These are phyloP conservation scores for Petrolisthes manimaculis DNA, from an alignment of 2,888 invertebrate genomes.

Conservation along the genomic window DNA sequence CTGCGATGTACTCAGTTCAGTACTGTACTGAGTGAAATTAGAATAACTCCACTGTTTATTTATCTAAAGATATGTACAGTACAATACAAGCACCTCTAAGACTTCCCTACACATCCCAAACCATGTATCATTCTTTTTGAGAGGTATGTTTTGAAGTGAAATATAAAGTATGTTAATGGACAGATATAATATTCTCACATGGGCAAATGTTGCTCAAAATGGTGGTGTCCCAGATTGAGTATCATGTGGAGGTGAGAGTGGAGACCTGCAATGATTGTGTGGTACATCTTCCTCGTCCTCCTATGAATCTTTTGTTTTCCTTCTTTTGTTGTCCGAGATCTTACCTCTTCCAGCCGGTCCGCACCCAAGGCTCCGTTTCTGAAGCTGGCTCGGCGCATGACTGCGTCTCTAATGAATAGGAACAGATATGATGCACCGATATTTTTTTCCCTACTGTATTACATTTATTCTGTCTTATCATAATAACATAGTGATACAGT, in stretches of 20 bases:
- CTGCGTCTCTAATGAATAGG: conserved; percentile 45
- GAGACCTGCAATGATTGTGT: conserved; percentile 31
- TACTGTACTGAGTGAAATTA: not conserved
- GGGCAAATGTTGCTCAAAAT: conserved; percentile 16
- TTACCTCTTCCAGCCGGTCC: not conserved
- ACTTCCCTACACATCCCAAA: not conserved
- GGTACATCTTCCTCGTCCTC: conserved; percentile 12
- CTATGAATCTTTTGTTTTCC: not conserved
- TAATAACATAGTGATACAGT: not conserved
- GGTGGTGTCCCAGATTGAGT: not conserved
- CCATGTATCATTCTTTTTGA: not conserved
- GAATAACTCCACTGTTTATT: not conserved
- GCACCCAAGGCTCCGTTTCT: conserved; percentile 41
- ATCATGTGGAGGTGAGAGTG: conserved; percentile 26
- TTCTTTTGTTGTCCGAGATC: conserved; percentile 21
- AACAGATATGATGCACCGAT: not conserved
- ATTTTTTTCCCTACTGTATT: no score
- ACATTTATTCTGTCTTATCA: no score
- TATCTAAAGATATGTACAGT: not conserved
- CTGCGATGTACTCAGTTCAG: not conserved
- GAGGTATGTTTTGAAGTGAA: not conserved
- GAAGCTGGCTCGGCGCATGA: conserved; percentile 53
- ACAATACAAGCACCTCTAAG: not conserved
- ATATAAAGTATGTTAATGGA: not conserved
- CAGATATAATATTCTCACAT: conserved; percentile 27